Base-by-base conservation (phyloP, 1,140 invertebrate genomes). In the Ceratosolen solmsi region DNA sequence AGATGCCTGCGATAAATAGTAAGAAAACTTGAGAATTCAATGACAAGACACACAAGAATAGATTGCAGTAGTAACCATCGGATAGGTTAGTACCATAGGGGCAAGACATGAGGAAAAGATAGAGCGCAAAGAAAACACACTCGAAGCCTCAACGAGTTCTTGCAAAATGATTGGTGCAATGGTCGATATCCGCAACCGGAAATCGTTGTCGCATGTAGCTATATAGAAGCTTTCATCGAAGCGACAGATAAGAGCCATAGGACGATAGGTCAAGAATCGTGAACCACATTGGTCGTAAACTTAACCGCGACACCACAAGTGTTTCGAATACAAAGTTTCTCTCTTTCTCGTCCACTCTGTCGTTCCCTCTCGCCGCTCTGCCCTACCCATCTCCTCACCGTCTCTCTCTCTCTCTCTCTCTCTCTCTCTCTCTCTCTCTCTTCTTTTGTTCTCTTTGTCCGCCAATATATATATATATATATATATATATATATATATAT, bases 181-280 rank as follows among this genome's bases (percentile, higher is more conserved):
- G 27, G 65, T 70, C 65, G n/a, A 46, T 70, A 70, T 46, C 65
- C 65, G 20, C 27, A 46, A 41, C 65, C 65, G 38, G 36, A 70
- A 70, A 70, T 36, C 63, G 17, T 38, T 68, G 2, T 68, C 20
- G 63, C 15, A 33, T 30, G 5, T 2, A 38, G 36, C 20, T 70
- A 33, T 36, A 36, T 41, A 70, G 8, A 17, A 13, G 22, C 36
- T 70, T 75, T 36, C 8, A 75, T 73, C 27, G 46, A 33, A 25
- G 30, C 17, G 27, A 73, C 25, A 54, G 71, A 73, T 73, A 73
- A 73, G 27, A 54, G 49, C 71, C 22, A 46, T 33, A 8, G 9
- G 4, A 22, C 54, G 27, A 58, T 33, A 58, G 30, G 54, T 38
- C 49, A n/a, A n/a, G 27, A 30, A 33, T 54, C 71, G 46, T 49